Evolutionary conservation across 92 coral and sea anemone genomes (phyloP).

Genomic region (Epizoanthus ramosus): DNA sequence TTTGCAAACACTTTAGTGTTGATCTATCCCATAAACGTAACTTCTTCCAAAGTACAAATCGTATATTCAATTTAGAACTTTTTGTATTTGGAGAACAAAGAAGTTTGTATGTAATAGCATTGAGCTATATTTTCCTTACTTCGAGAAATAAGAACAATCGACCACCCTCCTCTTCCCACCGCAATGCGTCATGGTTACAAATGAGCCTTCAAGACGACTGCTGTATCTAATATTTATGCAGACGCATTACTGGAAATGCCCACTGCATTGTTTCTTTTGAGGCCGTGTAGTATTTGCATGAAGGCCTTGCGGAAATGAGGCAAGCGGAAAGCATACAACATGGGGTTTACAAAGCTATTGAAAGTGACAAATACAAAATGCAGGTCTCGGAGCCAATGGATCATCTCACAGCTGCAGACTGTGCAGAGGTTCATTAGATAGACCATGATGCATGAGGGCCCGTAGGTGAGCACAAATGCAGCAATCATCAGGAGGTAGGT

Average conservation of each 20-base stretch:
- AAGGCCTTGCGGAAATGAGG: conserved; percentile 56
- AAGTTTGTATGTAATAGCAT: no score
- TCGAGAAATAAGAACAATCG: no score
- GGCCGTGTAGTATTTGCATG: conserved; percentile 4
- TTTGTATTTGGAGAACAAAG: no score
- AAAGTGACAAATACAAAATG: conserved; percentile 46
- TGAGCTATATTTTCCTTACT: no score
- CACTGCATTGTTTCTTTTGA: neutral
- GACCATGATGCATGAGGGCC: conserved; percentile 57
- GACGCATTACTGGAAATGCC: neutral
- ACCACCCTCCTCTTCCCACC: no score
- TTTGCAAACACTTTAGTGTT: no score
- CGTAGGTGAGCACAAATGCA: conserved; percentile 53
- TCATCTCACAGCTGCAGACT: conserved; percentile 53
- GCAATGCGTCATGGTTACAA: no score
- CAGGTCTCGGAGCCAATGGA: conserved; percentile 60
- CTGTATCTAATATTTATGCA: neutral
- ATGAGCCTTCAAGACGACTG: no score
- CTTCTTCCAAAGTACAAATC: no score
- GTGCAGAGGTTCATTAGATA: conserved; percentile 60
- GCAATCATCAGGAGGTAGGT: conserved; percentile 54
- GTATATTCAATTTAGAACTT: no score
- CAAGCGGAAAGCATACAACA: conserved; percentile 54
- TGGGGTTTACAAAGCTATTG: conserved; percentile 52
- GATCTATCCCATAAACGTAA: no score